A percentile compares a stretch with the other conserved stretches of the same genome.
Conservation (phyloP, 2,888 invertebrate genomes). For the Cremastinae sp. region DNA sequence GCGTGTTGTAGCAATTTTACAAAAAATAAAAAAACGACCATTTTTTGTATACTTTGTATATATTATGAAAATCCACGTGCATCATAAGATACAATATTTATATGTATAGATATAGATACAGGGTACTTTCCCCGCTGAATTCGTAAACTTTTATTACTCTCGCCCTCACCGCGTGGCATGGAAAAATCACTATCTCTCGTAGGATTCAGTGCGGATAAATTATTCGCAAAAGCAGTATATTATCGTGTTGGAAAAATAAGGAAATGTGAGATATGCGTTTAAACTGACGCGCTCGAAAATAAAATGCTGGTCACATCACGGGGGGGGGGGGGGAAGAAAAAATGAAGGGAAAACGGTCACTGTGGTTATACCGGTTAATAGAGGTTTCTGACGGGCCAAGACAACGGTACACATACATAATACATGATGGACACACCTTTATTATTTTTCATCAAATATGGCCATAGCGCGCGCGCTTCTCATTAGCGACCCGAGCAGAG, state of each 20-base stretch:
- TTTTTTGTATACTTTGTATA: no score
- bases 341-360: constrained; percentile 31
- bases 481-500: constrained; percentile 8
- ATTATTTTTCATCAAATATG: constrained; percentile 48
- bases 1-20: neutral
- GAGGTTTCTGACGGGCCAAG: constrained; percentile 15
- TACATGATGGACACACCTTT: no score
- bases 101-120: no score
- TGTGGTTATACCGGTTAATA: constrained; percentile 57
- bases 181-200: constrained; percentile 31
- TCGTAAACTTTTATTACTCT: constrained; percentile 22
- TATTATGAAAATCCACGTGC: no score
- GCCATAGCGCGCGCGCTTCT: neutral
- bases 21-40: neutral
- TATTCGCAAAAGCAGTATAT: constrained; percentile 32
- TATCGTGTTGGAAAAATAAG: constrained; percentile 24
- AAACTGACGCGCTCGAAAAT: no score
- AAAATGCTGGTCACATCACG: no score
- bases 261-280: no score
- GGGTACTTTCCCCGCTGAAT: constrained; percentile 33
- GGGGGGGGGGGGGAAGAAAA: constrained; percentile 23
- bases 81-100: no score
- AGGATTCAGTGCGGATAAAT: constrained; percentile 20
- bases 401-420: constrained; percentile 46
- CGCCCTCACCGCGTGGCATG: neutral